These are phyloP conservation scores for Drosophila repleta DNA, from an alignment of 1,140 invertebrate species.

Conservation along the genomic window DNA sequence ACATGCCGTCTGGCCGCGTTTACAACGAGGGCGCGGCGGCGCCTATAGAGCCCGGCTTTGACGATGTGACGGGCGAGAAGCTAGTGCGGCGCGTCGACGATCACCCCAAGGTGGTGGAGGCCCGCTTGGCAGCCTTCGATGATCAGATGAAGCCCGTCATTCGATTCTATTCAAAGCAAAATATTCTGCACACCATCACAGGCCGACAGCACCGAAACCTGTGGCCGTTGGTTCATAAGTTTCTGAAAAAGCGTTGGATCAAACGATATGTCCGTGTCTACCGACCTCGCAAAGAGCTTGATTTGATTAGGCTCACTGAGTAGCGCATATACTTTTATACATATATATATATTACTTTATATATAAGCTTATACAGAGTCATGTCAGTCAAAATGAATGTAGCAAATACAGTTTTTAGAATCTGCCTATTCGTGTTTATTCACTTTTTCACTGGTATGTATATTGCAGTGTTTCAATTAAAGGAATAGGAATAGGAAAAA, in stretches of 20 bases:
- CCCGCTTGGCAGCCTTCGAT: slow-evolving; percentile 11
- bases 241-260: slow-evolving; percentile 12
- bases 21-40: slow-evolving; percentile 36
- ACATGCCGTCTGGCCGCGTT: slow-evolving; percentile 27
- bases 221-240: slow-evolving; percentile 35
- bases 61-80: slow-evolving; percentile 40
- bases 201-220: slow-evolving; percentile 18
- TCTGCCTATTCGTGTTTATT: too few species aligned
- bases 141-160: slow-evolving; percentile 21
- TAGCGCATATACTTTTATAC: too few species aligned
- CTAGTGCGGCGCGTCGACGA: slow-evolving; percentile 37
- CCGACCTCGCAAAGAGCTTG: neutral
- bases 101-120: neutral
- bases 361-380: too few species aligned
- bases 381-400: too few species aligned
- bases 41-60: neutral
- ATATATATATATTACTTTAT: too few species aligned
- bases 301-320: neutral
- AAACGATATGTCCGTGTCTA: neutral
- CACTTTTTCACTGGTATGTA: too few species aligned
- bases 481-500: too few species aligned
- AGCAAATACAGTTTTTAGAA: too few species aligned
- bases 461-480: too few species aligned
- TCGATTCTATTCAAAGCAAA: slow-evolving; percentile 7
- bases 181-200: slow-evolving; percentile 12